Conservation (phyloP, 2,888 invertebrate genomes). For the Rhynchonema sp. region DNA sequence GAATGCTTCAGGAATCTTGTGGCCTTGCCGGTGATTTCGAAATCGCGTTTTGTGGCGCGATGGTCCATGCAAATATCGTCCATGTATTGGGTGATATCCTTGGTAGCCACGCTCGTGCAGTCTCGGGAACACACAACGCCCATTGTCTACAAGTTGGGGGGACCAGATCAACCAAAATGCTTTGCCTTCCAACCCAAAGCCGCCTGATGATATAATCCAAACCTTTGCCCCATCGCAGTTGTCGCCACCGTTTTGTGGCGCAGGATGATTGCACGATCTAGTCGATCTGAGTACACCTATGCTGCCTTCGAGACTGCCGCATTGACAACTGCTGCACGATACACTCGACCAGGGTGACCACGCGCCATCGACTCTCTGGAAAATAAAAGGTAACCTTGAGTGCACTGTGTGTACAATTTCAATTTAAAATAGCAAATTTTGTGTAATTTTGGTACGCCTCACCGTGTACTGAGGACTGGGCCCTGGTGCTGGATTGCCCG, state of each 20-base stretch:
- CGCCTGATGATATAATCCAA: too few species aligned
- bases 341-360: constrained; percentile 22
- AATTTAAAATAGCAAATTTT: too few species aligned
- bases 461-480: too few species aligned
- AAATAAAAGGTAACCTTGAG: not conserved
- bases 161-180: too few species aligned
- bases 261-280: constrained; percentile 20
- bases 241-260: constrained; percentile 22
- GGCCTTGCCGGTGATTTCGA: constrained; percentile 23
- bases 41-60: constrained; percentile 19
- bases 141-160: not conserved
- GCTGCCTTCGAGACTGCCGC: constrained; percentile 15
- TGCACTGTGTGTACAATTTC: not conserved
- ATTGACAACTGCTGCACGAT: constrained; percentile 20
- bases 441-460: too few species aligned
- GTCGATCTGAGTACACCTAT: constrained; percentile 12
- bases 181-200: too few species aligned
- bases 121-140: not conserved
- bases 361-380: constrained; percentile 18
- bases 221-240: constrained; percentile 18
- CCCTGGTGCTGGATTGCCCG: too few species aligned
- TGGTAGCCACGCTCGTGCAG: not conserved
- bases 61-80: constrained; percentile 20
- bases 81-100: constrained; percentile 14
- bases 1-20: constrained; percentile 22